Percentiles rank a stretch among this genome's conserved stretches.
Conservation (phyloP, 2,888 invertebrate species). For the Hofmannophila pseudospretella region DNA sequence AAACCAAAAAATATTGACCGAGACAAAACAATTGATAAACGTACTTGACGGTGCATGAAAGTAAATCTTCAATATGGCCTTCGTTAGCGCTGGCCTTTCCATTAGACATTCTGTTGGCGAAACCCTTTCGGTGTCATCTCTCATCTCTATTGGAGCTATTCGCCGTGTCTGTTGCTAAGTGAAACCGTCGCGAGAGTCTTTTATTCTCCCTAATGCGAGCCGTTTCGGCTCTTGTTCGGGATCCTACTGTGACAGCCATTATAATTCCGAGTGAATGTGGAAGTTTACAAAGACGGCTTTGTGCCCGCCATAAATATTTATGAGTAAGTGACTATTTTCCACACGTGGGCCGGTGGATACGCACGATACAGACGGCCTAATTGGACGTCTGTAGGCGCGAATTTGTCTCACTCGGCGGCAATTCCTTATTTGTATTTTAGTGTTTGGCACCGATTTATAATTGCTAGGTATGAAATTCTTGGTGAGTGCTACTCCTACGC, state of each 20-base stretch:
- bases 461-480: conserved; percentile 17
- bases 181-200: conserved; percentile 62
- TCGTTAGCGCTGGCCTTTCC: conserved; percentile 27
- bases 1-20: conserved; percentile 38
- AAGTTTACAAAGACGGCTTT: conserved; percentile 70
- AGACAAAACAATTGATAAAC: conserved; percentile 24
- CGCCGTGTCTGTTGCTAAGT: conserved; percentile 65
- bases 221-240: conserved; percentile 72
- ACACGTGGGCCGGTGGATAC: conserved; percentile 70
- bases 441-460: conserved; percentile 31
- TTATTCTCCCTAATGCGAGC: conserved; percentile 66
- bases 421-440: conserved; percentile 38
- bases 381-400: conserved; percentile 64
- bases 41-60: conserved; percentile 30
- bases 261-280: conserved; percentile 72
- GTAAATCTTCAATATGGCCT: conserved; percentile 33
- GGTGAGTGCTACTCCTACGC: conserved; percentile 1
- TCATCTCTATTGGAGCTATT: conserved; percentile 55
- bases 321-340: conserved; percentile 70
- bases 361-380: conserved; percentile 67
- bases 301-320: conserved; percentile 72
- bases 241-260: conserved; percentile 73
- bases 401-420: conserved; percentile 57
- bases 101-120: conserved; percentile 43
- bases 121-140: conserved; percentile 57